Evolutionary conservation across 2,888 invertebrate species (phyloP).

Genomic region (Polyploca ridens): DNA sequence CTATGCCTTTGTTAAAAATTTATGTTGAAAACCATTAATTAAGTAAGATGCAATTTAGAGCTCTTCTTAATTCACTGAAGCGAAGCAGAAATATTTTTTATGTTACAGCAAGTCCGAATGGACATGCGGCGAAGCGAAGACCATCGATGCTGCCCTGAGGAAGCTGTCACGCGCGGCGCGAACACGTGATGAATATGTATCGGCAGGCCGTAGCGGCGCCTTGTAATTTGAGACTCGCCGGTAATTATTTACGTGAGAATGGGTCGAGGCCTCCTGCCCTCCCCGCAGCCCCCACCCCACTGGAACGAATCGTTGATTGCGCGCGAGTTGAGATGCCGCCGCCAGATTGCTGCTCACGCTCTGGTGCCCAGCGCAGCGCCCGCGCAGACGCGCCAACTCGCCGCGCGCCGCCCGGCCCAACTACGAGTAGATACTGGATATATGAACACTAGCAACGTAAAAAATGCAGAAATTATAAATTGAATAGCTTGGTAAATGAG

Average conservation of each 20-base stretch:
- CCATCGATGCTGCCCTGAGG: constrained; percentile 62
- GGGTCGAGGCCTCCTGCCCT: constrained; percentile 54
- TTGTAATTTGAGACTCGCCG: constrained; percentile 82
- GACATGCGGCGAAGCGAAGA: constrained; percentile 27
- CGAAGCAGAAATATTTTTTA: constrained; percentile 41
- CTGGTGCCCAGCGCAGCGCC: constrained; percentile 40
- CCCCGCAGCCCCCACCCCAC: constrained; percentile 40
- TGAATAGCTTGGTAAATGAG: no score
- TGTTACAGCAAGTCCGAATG: constrained; percentile 22
- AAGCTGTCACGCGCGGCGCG: constrained; percentile 81
- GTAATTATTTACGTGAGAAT: constrained; percentile 84
- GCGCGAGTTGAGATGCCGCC: constrained; percentile 72
- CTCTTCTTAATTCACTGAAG: constrained; percentile 38
- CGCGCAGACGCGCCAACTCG: constrained; percentile 26
- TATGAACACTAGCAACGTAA: constrained; percentile 20
- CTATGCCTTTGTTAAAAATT: not conserved
- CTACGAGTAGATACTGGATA: constrained; percentile 23
- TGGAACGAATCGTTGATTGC: constrained; percentile 83
- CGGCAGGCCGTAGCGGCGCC: constrained; percentile 78
- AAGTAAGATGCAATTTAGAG: not conserved
- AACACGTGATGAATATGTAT: constrained; percentile 82
- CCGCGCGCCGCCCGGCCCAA: constrained; percentile 34
- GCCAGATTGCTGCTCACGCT: constrained; percentile 73
- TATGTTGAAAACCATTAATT: not conserved
- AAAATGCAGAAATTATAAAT: constrained; percentile 27